Base-by-base conservation (phyloP, 1,140 invertebrate species). In the Platyscapa corneri region DNA sequence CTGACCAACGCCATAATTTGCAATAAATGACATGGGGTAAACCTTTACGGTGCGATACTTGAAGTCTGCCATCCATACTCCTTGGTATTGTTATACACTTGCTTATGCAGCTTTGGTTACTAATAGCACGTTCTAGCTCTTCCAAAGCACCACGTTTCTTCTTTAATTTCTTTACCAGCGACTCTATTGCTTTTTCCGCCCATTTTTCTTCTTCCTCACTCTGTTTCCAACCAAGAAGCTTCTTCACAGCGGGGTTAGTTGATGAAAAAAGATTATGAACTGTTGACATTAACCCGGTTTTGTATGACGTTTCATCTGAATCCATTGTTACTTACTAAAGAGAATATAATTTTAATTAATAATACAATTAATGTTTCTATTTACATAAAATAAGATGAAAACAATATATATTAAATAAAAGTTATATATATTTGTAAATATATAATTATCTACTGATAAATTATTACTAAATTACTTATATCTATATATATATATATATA, bases 121-220 rank as follows among this genome's bases (percentile, higher is more conserved):
- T 97, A 10, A 99, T 93, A 6, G 98, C 98, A 82, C 97, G 95
- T 92, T 99, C 98, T 84, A 99, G 92, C 92, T 99, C 98, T 92
- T 99, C 98, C 27, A 99, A 96, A n/a, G 97, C 98, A 90, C 98
- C 97, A 94, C 99, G 99, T 91, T 99, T 99, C 37, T 76, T 83
- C 23, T 83, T 83, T 27, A 99, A 91, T 92, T 99, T 99, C 92
- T 99, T 99, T 2, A 99, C 98, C 32, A 99, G 93, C 83, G 97
- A 98, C 91, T 99, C 99, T 0, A 99, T 98, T 0, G 99, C 99
- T 91, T 99, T 99, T 91, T 99, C 98, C 10, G 98, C 98, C 98
- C 98, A 99, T 94, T 99, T 99, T 89, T 99, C 98, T 93, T 99
- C 98, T 92, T 99, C 98, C 89, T 99, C 98, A 85, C 98, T 98